Conservation (phyloP, 30 jellyfish, hydroid and myxozoan species). For the Nemopilema nomurai region DNA sequence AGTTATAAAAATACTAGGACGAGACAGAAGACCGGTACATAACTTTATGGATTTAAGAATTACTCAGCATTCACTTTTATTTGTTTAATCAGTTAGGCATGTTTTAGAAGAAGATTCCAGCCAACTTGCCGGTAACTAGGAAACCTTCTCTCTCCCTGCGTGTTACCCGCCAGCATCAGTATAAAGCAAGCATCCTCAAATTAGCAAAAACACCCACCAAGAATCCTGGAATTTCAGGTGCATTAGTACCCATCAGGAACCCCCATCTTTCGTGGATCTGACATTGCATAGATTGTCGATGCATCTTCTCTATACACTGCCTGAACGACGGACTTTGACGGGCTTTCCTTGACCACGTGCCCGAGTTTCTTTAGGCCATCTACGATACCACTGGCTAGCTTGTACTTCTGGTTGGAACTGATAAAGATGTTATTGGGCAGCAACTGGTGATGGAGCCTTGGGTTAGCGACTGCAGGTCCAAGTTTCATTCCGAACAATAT, state of each 20-base stretch:
- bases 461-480: slow-evolving; percentile 85
- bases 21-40: no score
- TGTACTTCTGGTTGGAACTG: slow-evolving; percentile 21
- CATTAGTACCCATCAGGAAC: slow-evolving; percentile 84
- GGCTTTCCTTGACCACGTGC: slow-evolving; percentile 44
- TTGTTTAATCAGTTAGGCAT: no score
- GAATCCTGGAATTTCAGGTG: no score
- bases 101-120: no score
- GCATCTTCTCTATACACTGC: slow-evolving; percentile 71
- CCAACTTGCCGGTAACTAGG: no score
- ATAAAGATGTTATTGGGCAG: slow-evolving; percentile 75
- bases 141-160: no score
- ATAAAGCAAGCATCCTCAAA: no score
- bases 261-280: slow-evolving; percentile 92
- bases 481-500: slow-evolving; percentile 72
- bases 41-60: no score
- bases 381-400: slow-evolving; percentile 31
- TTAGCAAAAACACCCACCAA: no score
- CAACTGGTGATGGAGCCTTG: slow-evolving; percentile 92
- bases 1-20: no score
- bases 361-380: slow-evolving; percentile 79
- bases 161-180: no score
- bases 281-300: slow-evolving; percentile 68
- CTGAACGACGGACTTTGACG: slow-evolving; percentile 73
- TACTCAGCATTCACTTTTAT: no score